Conservation (phyloP, 2,888 invertebrate species). For the Penaeus monodon region DNA sequence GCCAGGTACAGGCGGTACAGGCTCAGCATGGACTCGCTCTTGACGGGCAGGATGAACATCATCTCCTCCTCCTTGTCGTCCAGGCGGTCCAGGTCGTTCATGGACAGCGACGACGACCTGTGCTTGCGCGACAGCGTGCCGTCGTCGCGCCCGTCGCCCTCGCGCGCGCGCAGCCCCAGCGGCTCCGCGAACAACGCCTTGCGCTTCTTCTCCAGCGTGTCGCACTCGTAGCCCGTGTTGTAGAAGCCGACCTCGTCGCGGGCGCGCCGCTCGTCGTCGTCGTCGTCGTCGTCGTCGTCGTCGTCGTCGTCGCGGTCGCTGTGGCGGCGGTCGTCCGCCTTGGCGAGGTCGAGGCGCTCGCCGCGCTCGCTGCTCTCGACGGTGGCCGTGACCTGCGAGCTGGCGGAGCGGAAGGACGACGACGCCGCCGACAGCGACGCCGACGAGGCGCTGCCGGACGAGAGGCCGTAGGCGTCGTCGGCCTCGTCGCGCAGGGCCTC, state of each 20-base stretch:
- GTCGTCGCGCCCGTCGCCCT: slow-evolving; percentile 16
- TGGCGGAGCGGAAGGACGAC: slow-evolving; percentile 51
- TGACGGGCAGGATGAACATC: slow-evolving; percentile 65
- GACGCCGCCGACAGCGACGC: slow-evolving; percentile 33
- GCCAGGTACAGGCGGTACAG: slow-evolving; percentile 64
- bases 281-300: slow-evolving; percentile 6
- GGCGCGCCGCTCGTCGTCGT: neutral
- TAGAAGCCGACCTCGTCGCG: slow-evolving; percentile 31
- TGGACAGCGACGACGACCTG: slow-evolving; percentile 67
- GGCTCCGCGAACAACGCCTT: slow-evolving; percentile 38
- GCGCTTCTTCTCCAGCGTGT: slow-evolving; percentile 51
- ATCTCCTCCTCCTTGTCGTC: slow-evolving; percentile 60
- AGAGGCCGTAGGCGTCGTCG: slow-evolving; percentile 46
- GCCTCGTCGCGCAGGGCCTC: slow-evolving; percentile 30
- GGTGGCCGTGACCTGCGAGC: slow-evolving; percentile 55
- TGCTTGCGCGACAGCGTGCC: slow-evolving; percentile 51
- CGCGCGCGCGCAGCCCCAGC: slow-evolving; percentile 31
- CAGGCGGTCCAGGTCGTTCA: slow-evolving; percentile 70
- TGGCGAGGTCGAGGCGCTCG: neutral
- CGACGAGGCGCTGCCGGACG: slow-evolving; percentile 25
- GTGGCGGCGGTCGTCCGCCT: neutral
- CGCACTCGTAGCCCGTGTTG: slow-evolving; percentile 53
- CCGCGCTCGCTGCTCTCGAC: slow-evolving; percentile 19
- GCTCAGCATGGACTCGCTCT: slow-evolving; percentile 66
- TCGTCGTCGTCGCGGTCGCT: neutral